phyloP scores from a whole-genome alignment of 2,113 vertebrate species.

The Trematocara unimaculatum region DNA sequence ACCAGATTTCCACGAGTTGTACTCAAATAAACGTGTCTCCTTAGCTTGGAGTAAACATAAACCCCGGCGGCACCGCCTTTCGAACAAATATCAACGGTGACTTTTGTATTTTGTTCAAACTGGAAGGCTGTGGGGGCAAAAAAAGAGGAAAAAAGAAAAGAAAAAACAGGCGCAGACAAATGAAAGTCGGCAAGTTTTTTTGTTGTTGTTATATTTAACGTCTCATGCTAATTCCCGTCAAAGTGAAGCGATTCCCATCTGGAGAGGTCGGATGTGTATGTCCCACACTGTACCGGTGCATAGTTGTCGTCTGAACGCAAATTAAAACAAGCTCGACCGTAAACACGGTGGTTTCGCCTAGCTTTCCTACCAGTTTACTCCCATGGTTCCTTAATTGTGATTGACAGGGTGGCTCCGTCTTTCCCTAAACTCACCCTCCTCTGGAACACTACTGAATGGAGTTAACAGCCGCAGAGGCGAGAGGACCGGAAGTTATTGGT shows the following conservation, averaged over 20 bases:
- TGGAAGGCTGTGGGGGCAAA: neutral
- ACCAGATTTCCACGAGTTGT: constrained; percentile 45
- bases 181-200: constrained; percentile 60
- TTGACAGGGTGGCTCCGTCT: constrained; percentile 71
- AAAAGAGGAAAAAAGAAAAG: neutral
- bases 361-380: constrained; percentile 69
- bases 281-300: constrained; percentile 51
- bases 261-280: constrained; percentile 9
- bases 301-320: constrained; percentile 38
- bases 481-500: neutral
- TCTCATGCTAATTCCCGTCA: constrained; percentile 53
- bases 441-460: constrained; percentile 45
- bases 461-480: neutral
- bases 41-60: neutral
- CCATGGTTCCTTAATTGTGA: constrained; percentile 70
- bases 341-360: constrained; percentile 54
- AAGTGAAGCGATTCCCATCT: constrained; percentile 55
- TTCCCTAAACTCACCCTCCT: constrained; percentile 71
- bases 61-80: constrained; percentile 33
- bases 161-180: constrained; percentile 31
- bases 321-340: constrained; percentile 28
- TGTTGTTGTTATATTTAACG: constrained; percentile 43
- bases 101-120: constrained; percentile 33
- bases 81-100: constrained; percentile 20
- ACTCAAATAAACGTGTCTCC: constrained; percentile 32